Conservation (phyloP, 2,113 vertebrate species). For the Acrocephalus kingi region DNA sequence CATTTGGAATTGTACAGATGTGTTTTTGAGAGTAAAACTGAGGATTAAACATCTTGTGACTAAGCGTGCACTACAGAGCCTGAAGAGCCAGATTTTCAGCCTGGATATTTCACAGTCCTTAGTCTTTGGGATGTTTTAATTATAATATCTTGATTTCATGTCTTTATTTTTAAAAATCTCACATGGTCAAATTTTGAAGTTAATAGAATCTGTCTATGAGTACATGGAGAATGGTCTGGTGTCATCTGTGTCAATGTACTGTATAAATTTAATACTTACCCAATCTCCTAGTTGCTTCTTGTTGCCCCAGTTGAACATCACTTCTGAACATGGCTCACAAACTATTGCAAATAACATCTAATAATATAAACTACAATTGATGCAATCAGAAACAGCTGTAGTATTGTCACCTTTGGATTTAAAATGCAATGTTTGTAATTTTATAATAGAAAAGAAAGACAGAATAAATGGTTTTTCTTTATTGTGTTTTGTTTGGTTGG, state of each 20-base stretch:
- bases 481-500: no score
- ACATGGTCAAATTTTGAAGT: not conserved
- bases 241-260: not conserved
- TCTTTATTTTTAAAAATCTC: not conserved
- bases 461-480: fast-evolving
- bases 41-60: not conserved
- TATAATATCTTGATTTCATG: not conserved
- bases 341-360: not conserved
- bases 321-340: not conserved
- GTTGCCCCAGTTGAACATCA: not conserved
- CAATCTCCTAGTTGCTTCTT: not conserved
- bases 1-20: not conserved
- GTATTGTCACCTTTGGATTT: not conserved
- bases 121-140: not conserved
- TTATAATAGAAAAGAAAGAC: not conserved
- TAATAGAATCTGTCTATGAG: not conserved
- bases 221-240: not conserved
- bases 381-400: not conserved
- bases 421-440: not conserved
- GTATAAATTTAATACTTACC: not conserved
- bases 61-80: not conserved
- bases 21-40: not conserved
- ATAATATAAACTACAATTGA: not conserved
- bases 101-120: not conserved
- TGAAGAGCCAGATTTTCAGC: not conserved